Conservation (phyloP, 2,113 vertebrate species). For the Chunga burmeisteri region DNA sequence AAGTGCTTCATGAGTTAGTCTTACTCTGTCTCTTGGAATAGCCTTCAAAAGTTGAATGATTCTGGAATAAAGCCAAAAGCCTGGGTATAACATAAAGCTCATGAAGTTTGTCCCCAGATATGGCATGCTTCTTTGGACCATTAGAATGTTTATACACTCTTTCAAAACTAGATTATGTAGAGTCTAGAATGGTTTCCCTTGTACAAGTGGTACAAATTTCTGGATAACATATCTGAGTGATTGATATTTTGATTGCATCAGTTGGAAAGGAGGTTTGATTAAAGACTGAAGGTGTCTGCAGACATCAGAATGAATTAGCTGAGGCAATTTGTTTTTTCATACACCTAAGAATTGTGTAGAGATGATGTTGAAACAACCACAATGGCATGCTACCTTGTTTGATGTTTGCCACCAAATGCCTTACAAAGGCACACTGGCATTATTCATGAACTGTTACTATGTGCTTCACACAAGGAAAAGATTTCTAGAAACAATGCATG, state of each 20-base stretch:
- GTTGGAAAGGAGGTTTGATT: not conserved
- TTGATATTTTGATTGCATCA: not conserved
- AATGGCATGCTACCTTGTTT: not conserved
- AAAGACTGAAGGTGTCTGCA: not conserved
- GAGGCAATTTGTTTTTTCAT: not conserved
- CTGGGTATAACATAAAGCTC: rapidly evolving
- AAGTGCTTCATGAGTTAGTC: not conserved
- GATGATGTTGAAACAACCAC: not conserved
- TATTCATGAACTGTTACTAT: not conserved
- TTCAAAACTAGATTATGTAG: not conserved
- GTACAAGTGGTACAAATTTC: not conserved
- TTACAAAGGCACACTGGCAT: not conserved
- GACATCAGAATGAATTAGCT: not conserved
- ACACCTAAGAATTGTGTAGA: not conserved
- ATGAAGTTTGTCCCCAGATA: not conserved
- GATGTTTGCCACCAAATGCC: not conserved
- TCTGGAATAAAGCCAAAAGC: not conserved
- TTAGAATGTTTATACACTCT: not conserved
- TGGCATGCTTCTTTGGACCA: not conserved
- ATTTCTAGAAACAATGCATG: not conserved
- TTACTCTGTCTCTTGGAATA: not conserved
- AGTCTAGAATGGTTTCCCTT: not conserved
- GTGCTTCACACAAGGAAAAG: not conserved
- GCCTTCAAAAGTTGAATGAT: not conserved
- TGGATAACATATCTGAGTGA: not conserved